Evolutionary conservation across 2,888 invertebrate genomes (phyloP).

Genomic region (Lasioglossum lativentre): DNA sequence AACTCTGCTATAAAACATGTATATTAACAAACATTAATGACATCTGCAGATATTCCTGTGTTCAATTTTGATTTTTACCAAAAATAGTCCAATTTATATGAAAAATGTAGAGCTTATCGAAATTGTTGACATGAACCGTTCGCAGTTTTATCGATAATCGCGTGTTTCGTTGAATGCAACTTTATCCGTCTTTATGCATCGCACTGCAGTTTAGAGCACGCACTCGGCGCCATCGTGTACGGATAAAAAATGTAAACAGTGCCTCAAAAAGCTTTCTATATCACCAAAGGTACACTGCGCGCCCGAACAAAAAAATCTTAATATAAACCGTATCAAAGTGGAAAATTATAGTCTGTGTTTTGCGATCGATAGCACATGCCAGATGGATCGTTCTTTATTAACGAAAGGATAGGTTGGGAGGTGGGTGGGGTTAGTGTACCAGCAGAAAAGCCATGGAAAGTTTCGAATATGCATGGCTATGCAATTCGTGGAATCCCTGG

Average conservation of each 20-base stretch:
- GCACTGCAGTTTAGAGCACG: background rate
- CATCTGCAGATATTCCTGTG: no score
- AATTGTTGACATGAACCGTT: background rate
- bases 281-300: background rate
- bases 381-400: conserved; percentile 68
- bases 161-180: background rate
- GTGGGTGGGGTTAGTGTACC: conserved; percentile 40
- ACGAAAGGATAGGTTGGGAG: conserved; percentile 52
- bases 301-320: conserved; percentile 1
- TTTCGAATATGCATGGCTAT: conserved; percentile 72
- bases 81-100: no score
- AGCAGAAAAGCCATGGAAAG: conserved; percentile 55
- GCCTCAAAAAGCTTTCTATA: background rate
- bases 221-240: background rate
- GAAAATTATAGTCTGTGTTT: conserved; percentile 55
- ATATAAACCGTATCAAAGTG: conserved; percentile 23
- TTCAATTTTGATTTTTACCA: no score
- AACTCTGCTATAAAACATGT: no score
- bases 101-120: background rate
- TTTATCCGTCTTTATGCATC: background rate
- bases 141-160: background rate
- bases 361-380: conserved; percentile 56
- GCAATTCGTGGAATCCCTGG: conserved; percentile 67
- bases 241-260: background rate
- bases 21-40: no score